A percentile compares a stretch with the other conserved stretches of the same genome.
phyloP scores from a whole-genome alignment of 2,797 vertebrate genomes.

The Chaetodon trifasciatus region DNA sequence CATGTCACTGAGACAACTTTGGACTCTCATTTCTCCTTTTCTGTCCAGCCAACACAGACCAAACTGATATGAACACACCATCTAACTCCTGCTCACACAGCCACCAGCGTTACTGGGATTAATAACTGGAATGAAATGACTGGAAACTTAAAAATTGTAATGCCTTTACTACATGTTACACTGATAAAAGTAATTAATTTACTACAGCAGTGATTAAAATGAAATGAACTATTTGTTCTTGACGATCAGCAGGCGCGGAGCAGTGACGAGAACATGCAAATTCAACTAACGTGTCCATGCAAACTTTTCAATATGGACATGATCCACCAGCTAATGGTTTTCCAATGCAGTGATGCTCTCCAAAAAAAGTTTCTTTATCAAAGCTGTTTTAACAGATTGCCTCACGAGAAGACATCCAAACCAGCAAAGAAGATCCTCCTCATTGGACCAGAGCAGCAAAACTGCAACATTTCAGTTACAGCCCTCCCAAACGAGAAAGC shows the following conservation, averaged over 20 bases:
- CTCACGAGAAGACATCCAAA: constrained; percentile 26
- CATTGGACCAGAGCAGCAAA: constrained; percentile 11
- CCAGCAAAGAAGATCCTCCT: constrained; percentile 5
- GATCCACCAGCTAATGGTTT: background rate
- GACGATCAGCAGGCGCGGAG: background rate
- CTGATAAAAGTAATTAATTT: background rate
- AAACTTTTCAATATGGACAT: constrained; percentile 4
- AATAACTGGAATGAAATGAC: background rate
- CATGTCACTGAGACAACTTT: background rate
- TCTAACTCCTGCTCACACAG: background rate
- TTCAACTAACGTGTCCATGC: background rate
- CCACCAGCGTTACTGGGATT: background rate
- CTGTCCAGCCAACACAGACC: background rate
- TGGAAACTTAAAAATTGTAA: too few species aligned
- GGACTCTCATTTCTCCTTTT: background rate
- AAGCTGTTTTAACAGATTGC: constrained; percentile 51
- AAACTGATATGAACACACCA: background rate
- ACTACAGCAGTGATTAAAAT: background rate
- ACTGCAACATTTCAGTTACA: background rate
- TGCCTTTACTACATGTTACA: background rate
- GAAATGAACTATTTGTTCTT: background rate
- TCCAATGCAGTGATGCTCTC: constrained; percentile 10
- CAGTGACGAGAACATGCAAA: background rate
- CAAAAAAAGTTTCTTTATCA: constrained; percentile 32
- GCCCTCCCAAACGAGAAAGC: constrained; percentile 8